A percentile compares a stretch with the other conserved stretches of the same genome.
phyloP scores from a whole-genome alignment of 2,797 vertebrate species.

The Enteromius paludinosus region DNA sequence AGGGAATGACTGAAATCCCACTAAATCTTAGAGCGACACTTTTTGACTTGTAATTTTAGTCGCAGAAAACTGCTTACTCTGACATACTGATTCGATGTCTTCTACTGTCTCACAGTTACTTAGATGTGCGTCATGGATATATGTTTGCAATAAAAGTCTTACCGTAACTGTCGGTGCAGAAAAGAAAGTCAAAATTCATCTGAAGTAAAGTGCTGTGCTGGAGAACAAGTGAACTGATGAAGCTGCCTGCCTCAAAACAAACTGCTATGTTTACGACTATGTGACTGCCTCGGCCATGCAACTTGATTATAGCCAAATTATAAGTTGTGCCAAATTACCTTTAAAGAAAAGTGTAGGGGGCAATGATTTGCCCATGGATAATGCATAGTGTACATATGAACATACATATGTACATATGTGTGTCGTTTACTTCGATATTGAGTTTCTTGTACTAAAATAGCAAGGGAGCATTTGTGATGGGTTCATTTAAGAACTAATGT shows the following conservation, averaged over 20 bases:
- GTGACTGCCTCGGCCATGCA: slow-evolving; percentile 51
- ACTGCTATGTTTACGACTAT: slow-evolving; percentile 47
- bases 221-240: slow-evolving; percentile 40
- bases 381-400: slow-evolving; percentile 17
- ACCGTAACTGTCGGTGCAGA: slow-evolving; percentile 33
- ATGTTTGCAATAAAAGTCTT: slow-evolving; percentile 15
- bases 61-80: background rate
- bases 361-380: slow-evolving; percentile 33
- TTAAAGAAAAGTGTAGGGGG: slow-evolving; percentile 47
- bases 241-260: slow-evolving; percentile 47
- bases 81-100: slow-evolving; percentile 10
- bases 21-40: slow-evolving; percentile 7
- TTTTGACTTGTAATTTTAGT: slow-evolving; percentile 16
- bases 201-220: slow-evolving; percentile 29
- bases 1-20: slow-evolving; percentile 24
- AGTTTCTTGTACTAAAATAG: slow-evolving; percentile 49
- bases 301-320: slow-evolving; percentile 61
- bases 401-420: background rate
- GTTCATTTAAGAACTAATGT: slow-evolving; percentile 17
- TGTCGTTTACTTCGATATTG: background rate
- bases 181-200: slow-evolving; percentile 37
- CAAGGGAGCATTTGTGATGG: slow-evolving; percentile 32
- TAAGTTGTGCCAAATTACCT: slow-evolving; percentile 63
- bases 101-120: background rate
- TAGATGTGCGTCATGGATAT: slow-evolving; percentile 28